Percentiles rank a stretch among this genome's conserved stretches.
phyloP scores from a whole-genome alignment of 2,797 vertebrate genomes.

The Sternarchorhynchus goeldii region DNA sequence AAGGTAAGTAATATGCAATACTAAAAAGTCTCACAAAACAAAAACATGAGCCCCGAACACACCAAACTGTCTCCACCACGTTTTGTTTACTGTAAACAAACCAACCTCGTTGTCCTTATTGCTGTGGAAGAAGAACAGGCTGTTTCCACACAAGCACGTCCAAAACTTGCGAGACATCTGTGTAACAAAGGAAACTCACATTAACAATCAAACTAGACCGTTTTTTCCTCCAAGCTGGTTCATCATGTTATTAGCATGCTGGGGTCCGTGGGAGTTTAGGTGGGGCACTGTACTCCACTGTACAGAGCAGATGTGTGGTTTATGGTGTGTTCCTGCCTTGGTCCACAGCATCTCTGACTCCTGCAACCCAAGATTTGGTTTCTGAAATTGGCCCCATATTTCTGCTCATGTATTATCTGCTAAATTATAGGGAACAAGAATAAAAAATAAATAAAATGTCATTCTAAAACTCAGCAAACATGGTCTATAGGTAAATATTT shows the following conservation, averaged over 20 bases:
- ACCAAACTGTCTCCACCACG: not conserved
- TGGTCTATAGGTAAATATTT: not conserved
- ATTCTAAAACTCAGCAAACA: not conserved
- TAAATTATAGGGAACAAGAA: not conserved
- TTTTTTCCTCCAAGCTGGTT: not conserved
- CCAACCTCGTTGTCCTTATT: slow-evolving; percentile 76
- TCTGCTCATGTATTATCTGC: not conserved
- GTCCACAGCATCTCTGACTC: no score
- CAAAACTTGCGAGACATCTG: slow-evolving; percentile 78
- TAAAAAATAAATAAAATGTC: not conserved
- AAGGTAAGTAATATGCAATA: no score
- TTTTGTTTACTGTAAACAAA: not conserved
- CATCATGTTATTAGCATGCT: no score
- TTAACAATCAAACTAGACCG: not conserved
- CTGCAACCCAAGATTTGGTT: not conserved
- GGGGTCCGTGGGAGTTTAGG: no score
- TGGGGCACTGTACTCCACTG: no score
- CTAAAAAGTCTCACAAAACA: no score
- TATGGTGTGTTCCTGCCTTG: no score
- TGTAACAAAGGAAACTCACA: not conserved
- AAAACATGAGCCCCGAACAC: not conserved
- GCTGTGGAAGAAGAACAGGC: slow-evolving; percentile 78
- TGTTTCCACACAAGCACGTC: slow-evolving; percentile 79
- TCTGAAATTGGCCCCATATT: not conserved
- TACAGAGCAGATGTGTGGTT: no score